A percentile compares a stretch with the other conserved stretches of the same genome.
These are phyloP conservation scores for Montipora capricornis DNA, from an alignment of 64 coral and sea anemone genomes.

Conservation along the genomic window DNA sequence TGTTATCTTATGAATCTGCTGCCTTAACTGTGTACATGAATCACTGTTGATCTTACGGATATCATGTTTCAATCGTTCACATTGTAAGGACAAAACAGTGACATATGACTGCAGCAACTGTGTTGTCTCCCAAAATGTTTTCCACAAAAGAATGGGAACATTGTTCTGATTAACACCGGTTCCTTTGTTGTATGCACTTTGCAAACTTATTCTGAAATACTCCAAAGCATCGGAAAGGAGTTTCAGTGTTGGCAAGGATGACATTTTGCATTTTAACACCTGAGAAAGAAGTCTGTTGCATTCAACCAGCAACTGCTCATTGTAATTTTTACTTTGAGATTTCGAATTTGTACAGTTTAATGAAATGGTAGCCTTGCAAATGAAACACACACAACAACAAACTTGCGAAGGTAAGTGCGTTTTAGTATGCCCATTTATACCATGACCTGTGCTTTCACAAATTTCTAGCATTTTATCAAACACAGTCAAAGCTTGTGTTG, in stretches of 20 bases:
- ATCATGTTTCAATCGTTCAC: no score
- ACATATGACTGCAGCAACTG: not conserved
- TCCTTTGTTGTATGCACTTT: slow-evolving; percentile 4
- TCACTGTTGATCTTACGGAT: no score
- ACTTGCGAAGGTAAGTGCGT: no score
- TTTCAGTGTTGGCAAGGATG: not conserved
- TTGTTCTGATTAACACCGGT: not conserved
- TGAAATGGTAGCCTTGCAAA: not conserved
- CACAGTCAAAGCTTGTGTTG: no score
- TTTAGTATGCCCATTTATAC: no score
- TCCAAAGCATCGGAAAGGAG: slow-evolving; percentile 23
- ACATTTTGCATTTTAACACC: not conserved
- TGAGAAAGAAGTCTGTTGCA: not conserved
- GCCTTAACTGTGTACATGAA: no score
- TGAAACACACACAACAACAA: no score
- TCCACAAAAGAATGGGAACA: not conserved
- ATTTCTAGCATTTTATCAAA: no score
- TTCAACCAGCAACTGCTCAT: not conserved
- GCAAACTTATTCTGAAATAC: slow-evolving; percentile 43
- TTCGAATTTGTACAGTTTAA: slow-evolving; percentile 6
- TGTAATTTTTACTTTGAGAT: not conserved
- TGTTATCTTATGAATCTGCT: not conserved
- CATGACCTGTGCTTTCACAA: no score
- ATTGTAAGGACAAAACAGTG: not conserved
- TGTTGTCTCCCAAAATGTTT: not conserved